Base-by-base conservation (phyloP, 2,797 vertebrate genomes). In the Phoeniculus purpureus region DNA sequence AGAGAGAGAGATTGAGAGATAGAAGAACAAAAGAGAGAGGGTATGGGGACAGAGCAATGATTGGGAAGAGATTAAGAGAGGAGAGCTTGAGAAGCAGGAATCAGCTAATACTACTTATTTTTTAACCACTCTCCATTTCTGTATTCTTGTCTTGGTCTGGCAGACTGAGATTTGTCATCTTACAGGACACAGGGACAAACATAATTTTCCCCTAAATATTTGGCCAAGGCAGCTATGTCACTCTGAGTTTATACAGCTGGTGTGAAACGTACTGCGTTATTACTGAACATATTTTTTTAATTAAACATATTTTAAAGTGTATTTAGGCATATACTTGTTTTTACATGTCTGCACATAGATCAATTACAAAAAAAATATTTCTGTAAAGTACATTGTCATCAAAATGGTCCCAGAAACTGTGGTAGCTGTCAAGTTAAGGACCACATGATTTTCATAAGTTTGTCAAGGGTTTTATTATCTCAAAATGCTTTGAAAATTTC, bases 361-460 rank as follows among this genome's bases (percentile, higher is more conserved):
- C 50, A 65, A 10, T 68, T 58, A 43, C 43, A 55, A 92, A 88
- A 7, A 80, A 85, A 58, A 56, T 43, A 22, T 83, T 87, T 93
- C 55, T 67, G 22, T 55, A 48, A 3, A 29, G 16, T 15, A 3
- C 54, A 58, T 7, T 29, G 10, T n/a, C 47, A 79, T 20, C 43
- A 78, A 94, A 75, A 31, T 37, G 1, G 59, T 75, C 37, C 23
- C 31, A 72, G 70, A 85, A 71, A 47, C 31, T 82, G 45, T 3
- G 29, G 20, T 48, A n/a, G 45, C 6, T 76, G 40, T 58, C 37
- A 81, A 37, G 40, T 73, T 61, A 74, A 68, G 72, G 48, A 83
- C 15, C 3, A 52, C 60, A 65, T 58, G 14, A 32, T 55, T 92
- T 83, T 64, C 47, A 10, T 17, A 37, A 56, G 5, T 67, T 50